These are phyloP conservation scores for Isurus oxyrinchus DNA, from an alignment of 2,113 vertebrate genomes.

Conservation along the genomic window DNA sequence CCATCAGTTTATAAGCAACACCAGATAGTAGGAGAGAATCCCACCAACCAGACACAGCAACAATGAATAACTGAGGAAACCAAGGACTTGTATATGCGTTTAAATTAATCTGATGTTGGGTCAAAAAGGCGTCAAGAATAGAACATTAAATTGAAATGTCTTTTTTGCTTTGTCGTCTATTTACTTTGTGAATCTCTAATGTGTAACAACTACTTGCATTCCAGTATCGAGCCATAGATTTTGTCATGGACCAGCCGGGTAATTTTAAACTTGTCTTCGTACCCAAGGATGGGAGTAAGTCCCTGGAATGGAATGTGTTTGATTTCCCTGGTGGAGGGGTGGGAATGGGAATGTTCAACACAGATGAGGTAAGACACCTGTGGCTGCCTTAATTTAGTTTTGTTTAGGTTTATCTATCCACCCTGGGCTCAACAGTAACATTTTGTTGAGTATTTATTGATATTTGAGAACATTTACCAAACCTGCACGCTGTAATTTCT, in stretches of 20 bases:
- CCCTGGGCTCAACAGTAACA: background rate
- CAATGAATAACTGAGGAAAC: background rate
- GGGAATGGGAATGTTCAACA: slow-evolving; percentile 40
- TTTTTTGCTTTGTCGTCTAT: background rate
- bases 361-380: slow-evolving; percentile 34
- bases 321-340: slow-evolving; percentile 37
- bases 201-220: background rate
- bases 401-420: background rate
- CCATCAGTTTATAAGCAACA: background rate
- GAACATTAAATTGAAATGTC: background rate
- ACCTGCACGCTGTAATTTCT: background rate
- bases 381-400: background rate
- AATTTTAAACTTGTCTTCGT: slow-evolving; percentile 38
- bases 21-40: background rate
- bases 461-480: background rate
- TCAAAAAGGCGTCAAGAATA: background rate
- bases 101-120: background rate
- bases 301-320: slow-evolving; percentile 39
- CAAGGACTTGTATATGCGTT: background rate
- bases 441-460: background rate
- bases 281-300: slow-evolving; percentile 5
- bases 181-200: background rate
- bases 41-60: background rate
- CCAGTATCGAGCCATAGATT: slow-evolving; percentile 38
- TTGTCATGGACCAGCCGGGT: slow-evolving; percentile 37